Evolutionary conservation across 35 echinoderm and acorn worm species (phyloP), one percentile per base, ranked within the genome.

Genomic region (Lytechinus pictus): DNA sequence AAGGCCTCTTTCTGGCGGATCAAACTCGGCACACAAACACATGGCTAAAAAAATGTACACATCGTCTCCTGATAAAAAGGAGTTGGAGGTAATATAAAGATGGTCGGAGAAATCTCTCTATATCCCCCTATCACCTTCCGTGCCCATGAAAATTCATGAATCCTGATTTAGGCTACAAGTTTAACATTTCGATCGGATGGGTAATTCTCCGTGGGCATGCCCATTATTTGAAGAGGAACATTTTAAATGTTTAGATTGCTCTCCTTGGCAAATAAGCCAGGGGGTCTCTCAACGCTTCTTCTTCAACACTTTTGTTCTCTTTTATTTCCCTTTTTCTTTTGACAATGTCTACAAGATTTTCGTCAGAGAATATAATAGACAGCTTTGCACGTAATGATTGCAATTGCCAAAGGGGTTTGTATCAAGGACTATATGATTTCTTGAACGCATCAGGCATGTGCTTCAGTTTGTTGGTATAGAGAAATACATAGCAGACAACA

Each of bases 121-220:
- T 79, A 14, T 79, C 66, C 12, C 21, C 66, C 66, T 90, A 54
- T 90, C 88, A 33, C 88, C 14, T 90, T 90, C 16, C 88, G 88
- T 90, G 88, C 29, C 29, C 88, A 90, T 90, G 88, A 90, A 90
- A 90, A 90, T 90, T 90, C 88, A 90, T 90, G 88, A 90, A 44
- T 90, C 88, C 88, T 44, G 88, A 90, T 54, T 90, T 54, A 54
- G 88, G 88, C 88, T 90, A 90, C 88, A 90, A 90, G 88, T 90
- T 90, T 90, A 51, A 90, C 88, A 90, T 54, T 44, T 90, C 88
- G 52, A 90, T 90, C 88, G 88, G 52, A 14, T 33, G 27, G 52
- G 28, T 90, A 44, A 54, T 54, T 90, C 88, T 90, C 88, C 88
- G 9, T n/a, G 27, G 88, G 88, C 88, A 44, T 52, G 16, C 29